phyloP scores from a whole-genome alignment of 2,888 invertebrate species.

The Rapana venosa region DNA sequence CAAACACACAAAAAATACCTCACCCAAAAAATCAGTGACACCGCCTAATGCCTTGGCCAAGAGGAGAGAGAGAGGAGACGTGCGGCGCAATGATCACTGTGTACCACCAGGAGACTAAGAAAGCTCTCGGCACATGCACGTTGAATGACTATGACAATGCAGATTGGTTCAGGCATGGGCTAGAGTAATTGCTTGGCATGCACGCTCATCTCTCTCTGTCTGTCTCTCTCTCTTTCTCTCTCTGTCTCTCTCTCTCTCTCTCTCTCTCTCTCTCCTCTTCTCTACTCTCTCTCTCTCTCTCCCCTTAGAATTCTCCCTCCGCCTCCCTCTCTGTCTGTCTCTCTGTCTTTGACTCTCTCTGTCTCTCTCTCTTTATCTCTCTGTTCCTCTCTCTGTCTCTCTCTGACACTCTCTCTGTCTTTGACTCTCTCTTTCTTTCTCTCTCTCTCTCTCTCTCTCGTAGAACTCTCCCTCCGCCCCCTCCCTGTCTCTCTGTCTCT shows the following conservation, averaged over 20 bases:
- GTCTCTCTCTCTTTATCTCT: not conserved
- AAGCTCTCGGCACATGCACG: no score
- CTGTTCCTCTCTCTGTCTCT: not conserved
- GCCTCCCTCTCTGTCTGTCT: not conserved
- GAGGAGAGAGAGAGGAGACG: no score
- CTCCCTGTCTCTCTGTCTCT: not conserved
- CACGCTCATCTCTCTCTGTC: not conserved
- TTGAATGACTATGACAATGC: no score
- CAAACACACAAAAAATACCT: no score
- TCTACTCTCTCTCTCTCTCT: not conserved
- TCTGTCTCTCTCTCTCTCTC: constrained; percentile 17
- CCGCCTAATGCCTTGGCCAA: no score
- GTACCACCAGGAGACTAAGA: no score
- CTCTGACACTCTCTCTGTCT: not conserved
- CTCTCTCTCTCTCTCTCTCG: not conserved
- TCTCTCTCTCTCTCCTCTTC: not conserved
- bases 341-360: not conserved
- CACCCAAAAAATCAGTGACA: no score
- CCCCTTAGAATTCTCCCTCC: not conserved
- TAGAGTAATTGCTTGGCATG: no score
- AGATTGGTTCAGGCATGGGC: no score
- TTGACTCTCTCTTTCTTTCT: not conserved
- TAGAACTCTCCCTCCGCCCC: not conserved
- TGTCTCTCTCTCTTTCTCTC: constrained; percentile 13
- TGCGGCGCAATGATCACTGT: no score